Percentiles rank a stretch among this genome's conserved stretches.
Conservation (phyloP, 2,113 vertebrate genomes). For the Leptobrachium leishanense region DNA sequence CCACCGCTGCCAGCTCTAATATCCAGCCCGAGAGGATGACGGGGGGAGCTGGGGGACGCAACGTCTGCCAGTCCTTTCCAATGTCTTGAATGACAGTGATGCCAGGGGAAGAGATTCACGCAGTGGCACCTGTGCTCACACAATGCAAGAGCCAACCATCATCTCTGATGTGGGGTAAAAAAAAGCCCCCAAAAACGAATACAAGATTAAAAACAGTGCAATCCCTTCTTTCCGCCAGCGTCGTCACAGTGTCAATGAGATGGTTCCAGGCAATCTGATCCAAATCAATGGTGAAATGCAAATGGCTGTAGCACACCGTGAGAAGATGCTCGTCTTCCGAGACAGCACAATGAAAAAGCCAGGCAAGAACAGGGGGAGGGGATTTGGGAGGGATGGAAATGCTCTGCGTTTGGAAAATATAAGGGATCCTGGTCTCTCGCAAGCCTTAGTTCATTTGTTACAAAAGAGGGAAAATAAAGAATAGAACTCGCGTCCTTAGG, state of each 20-base stretch:
- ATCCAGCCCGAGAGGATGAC: constrained; percentile 29
- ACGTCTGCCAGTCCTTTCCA: constrained; percentile 10
- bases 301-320: constrained; percentile 44
- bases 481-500: not conserved
- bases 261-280: constrained; percentile 9
- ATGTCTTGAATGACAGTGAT: not conserved
- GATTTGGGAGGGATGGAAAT: constrained; percentile 8
- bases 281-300: constrained; percentile 23
- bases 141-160: not conserved
- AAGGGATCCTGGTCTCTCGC: not conserved
- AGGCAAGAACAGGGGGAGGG: constrained; percentile 30
- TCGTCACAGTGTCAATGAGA: constrained; percentile 13
- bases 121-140: constrained; percentile 8
- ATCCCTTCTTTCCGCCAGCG: not conserved
- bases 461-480: not conserved
- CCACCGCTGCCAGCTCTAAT: constrained; percentile 19
- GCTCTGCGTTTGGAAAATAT: constrained; percentile 20
- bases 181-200: no score
- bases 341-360: constrained; percentile 45
- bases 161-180: not conserved
- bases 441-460: not conserved
- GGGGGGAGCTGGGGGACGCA: not conserved
- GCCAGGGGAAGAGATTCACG: not conserved
- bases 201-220: constrained; percentile 11
- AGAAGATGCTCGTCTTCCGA: constrained; percentile 35